Conservation (phyloP, 2,888 invertebrate species). For the Sinodicranocentrus sp. region DNA sequence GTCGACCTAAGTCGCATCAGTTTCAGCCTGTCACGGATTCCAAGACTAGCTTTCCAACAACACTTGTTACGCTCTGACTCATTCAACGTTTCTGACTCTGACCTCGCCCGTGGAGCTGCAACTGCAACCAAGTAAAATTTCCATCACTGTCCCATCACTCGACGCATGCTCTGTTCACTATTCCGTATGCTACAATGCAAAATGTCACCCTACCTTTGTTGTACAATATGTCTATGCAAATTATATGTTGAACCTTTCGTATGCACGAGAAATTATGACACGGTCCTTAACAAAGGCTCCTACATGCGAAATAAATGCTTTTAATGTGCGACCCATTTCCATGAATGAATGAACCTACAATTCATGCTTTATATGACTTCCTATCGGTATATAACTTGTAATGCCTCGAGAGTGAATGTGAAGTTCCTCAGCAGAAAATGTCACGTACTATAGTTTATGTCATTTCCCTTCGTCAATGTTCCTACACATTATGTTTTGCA, state of each 20-base stretch:
- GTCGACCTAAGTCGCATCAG: conserved; percentile 68
- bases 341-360: not conserved
- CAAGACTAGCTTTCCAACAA: conserved; percentile 68
- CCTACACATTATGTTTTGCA: conserved; percentile 1
- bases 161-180: not conserved
- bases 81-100: conserved; percentile 69
- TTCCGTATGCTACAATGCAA: no score
- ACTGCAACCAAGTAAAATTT: conserved; percentile 74
- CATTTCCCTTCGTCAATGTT: conserved; percentile 11
- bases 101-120: conserved; percentile 73
- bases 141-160: conserved; percentile 66
- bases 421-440: conserved; percentile 13
- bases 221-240: no score
- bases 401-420: conserved; percentile 2
- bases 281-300: no score
- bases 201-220: no score
- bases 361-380: conserved; percentile 10
- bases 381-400: not conserved
- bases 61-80: conserved; percentile 65
- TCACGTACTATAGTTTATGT: conserved; percentile 28
- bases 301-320: no score
- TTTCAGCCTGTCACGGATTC: conserved; percentile 70
- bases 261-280: no score
- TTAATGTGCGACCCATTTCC: conserved; percentile 35
- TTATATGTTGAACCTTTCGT: no score